Evolutionary conservation across 2,797 vertebrate genomes (phyloP).

Genomic region (Esox lucius): DNA sequence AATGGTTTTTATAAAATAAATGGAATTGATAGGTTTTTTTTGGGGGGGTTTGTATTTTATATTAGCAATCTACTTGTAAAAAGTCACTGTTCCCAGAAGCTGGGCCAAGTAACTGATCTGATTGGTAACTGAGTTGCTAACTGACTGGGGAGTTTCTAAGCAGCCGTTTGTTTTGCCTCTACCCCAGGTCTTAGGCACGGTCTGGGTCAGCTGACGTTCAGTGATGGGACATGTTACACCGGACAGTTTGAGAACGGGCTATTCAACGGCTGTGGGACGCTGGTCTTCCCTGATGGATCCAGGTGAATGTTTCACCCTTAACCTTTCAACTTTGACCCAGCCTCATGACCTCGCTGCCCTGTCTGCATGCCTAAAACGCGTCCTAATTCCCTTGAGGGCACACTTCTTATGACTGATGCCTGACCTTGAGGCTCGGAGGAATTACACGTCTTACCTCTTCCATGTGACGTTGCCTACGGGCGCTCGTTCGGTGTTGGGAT

Average conservation of each 20-base stretch:
- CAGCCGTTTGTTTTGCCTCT: too few species aligned
- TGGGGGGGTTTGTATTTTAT: too few species aligned
- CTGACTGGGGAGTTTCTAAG: too few species aligned
- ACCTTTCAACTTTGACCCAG: slow-evolving; percentile 12
- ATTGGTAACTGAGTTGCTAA: neutral
- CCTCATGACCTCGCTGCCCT: too few species aligned
- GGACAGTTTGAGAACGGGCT: slow-evolving; percentile 93
- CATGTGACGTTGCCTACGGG: neutral
- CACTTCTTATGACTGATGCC: neutral
- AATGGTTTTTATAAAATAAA: too few species aligned
- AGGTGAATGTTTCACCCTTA: slow-evolving; percentile 66
- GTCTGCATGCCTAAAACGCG: neutral
- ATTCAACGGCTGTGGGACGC: slow-evolving; percentile 85
- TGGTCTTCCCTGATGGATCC: slow-evolving; percentile 86
- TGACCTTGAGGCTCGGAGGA: too few species aligned
- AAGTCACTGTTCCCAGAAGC: too few species aligned
- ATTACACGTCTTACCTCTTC: neutral
- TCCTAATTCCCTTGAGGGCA: neutral
- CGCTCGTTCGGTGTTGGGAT: neutral
- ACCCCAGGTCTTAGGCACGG: slow-evolving; percentile 85
- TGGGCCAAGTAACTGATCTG: too few species aligned
- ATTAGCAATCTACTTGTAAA: too few species aligned
- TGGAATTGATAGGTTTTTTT: too few species aligned
- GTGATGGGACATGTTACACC: slow-evolving; percentile 82
- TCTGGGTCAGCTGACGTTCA: slow-evolving; percentile 86